These are phyloP conservation scores for Pimpla rufipes DNA, from an alignment of 2,888 invertebrate species.

Conservation along the genomic window DNA sequence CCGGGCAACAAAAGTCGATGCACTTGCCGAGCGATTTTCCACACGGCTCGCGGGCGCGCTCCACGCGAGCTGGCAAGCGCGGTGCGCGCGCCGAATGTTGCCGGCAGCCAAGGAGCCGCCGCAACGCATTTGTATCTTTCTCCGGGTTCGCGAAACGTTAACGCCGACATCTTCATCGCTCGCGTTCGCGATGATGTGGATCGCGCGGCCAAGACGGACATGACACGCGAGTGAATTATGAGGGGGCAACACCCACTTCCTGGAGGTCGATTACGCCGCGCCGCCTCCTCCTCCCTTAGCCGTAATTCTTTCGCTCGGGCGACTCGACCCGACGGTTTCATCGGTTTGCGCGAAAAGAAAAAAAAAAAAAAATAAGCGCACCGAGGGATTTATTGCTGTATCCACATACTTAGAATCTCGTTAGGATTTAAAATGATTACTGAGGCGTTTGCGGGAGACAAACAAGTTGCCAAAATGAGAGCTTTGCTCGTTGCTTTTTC, in stretches of 20 bases:
- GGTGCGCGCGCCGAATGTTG: conserved; percentile 21
- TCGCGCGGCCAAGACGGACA: conserved; percentile 67
- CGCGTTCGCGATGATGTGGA: conserved; percentile 67
- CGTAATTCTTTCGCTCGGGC: conserved; percentile 34
- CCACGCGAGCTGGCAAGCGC: conserved; percentile 30
- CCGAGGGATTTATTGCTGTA: background rate
- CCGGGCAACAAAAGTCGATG: conserved; percentile 35
- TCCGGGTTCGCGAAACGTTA: conserved; percentile 76
- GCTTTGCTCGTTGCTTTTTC: background rate
- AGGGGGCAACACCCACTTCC: conserved; percentile 80
- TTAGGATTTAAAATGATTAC: conserved; percentile 20
- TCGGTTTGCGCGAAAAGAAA: conserved; percentile 17
- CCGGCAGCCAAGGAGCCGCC: conserved; percentile 20
- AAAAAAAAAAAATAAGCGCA: no score
- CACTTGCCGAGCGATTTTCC: conserved; percentile 73
- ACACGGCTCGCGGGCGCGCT: conserved; percentile 70
- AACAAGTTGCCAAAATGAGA: no score
- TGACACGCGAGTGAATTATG: conserved; percentile 78
- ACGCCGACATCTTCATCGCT: conserved; percentile 78
- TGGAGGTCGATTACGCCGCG: conserved; percentile 74
- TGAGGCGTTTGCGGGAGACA: background rate
- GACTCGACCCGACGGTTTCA: conserved; percentile 25
- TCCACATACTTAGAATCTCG: conserved; percentile 2
- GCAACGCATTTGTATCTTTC: conserved; percentile 77
- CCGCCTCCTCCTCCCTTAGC: conserved; percentile 45